phyloP scores from a whole-genome alignment of 2,888 invertebrate genomes.

The Hesperia comma region DNA sequence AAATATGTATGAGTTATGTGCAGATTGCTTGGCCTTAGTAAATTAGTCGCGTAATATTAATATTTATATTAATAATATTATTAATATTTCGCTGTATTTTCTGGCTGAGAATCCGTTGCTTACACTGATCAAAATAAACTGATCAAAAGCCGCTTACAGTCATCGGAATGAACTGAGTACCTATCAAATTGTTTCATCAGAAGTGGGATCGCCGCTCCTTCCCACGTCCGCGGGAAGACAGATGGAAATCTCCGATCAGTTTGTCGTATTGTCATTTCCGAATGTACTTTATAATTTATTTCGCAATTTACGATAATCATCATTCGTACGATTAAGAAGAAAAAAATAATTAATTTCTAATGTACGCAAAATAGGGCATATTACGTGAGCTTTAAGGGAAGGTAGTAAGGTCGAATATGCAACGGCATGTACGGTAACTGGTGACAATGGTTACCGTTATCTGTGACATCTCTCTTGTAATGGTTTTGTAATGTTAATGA shows the following conservation, averaged over 20 bases:
- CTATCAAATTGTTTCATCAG: no score
- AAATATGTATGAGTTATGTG: no score
- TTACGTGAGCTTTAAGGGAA: background rate
- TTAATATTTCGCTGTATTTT: no score
- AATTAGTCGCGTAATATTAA: no score
- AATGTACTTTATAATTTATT: conserved; percentile 19
- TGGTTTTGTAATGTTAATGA: conserved; percentile 21
- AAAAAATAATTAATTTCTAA: conserved; percentile 49
- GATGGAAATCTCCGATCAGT: conserved; percentile 3
- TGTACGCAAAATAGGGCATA: background rate
- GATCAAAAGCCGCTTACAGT: no score
- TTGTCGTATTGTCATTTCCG: conserved; percentile 16
- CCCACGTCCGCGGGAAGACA: conserved; percentile 18
- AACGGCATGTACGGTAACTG: no score
- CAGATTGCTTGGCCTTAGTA: no score
- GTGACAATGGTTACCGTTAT: conserved; percentile 19
- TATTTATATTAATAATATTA: no score
- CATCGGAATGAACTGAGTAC: no score
- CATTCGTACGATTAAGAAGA: conserved; percentile 56
- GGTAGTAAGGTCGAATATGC: background rate
- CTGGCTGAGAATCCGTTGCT: no score
- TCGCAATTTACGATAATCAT: conserved; percentile 48
- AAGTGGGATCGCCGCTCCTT: no score
- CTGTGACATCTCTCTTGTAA: conserved; percentile 18
- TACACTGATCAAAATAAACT: no score